These are phyloP conservation scores for Aleiodes testaceus DNA, from an alignment of 2,888 invertebrate species.

Conservation along the genomic window DNA sequence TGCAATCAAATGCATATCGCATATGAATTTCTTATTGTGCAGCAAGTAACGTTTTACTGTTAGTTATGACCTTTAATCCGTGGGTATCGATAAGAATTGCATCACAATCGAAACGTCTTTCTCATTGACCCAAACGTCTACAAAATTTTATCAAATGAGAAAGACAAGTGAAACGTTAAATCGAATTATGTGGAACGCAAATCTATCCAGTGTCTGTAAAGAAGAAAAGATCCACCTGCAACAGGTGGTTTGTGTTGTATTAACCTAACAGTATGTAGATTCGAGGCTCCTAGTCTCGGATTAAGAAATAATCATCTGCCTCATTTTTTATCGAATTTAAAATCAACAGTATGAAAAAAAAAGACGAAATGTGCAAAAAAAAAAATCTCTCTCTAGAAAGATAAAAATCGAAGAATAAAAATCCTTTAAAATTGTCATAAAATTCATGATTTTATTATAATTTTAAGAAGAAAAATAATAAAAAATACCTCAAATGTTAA, in stretches of 20 bases:
- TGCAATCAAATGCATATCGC: not conserved
- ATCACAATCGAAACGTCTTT: not conserved
- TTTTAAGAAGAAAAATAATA: too few relatives aligned
- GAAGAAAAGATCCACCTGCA: constrained; percentile 56
- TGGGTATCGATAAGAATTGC: constrained; percentile 23
- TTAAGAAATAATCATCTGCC: not conserved
- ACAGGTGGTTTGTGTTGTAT: constrained; percentile 67
- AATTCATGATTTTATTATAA: too few relatives aligned
- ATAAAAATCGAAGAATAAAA: too few relatives aligned
- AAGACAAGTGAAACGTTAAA: not conserved
- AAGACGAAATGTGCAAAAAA: too few relatives aligned
- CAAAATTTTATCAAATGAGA: not conserved
- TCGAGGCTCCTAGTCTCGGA: not conserved
- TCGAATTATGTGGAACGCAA: constrained; percentile 5
- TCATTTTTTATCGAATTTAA: too few relatives aligned
- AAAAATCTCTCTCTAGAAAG: too few relatives aligned
- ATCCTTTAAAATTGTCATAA: too few relatives aligned
- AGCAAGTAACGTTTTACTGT: not conserved
- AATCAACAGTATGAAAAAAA: too few relatives aligned
- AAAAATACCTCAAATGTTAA: too few relatives aligned
- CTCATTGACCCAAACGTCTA: constrained; percentile 12
- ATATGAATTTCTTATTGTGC: not conserved
- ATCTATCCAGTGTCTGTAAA: not conserved
- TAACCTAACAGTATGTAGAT: constrained; percentile 44
- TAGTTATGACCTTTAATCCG: constrained; percentile 27